Base-by-base conservation (phyloP, 2,888 invertebrate genomes). In the Cerceris ruficornis region DNA sequence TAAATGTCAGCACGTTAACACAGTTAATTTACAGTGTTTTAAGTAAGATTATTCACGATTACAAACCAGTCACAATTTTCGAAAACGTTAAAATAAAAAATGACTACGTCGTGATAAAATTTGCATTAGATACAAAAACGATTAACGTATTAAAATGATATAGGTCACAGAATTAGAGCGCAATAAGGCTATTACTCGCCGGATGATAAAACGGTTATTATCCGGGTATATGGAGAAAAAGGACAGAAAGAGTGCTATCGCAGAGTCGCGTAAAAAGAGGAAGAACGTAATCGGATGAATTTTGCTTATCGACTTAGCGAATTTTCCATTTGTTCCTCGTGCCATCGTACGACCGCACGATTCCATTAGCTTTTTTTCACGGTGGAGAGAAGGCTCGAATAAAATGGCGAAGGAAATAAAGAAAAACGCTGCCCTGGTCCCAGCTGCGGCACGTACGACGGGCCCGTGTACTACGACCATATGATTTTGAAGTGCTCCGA, bases 401-500 rank as follows among this genome's bases (percentile, higher is more conserved):
- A 50, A 52, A 62, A 52, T 13, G 57, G 54, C 66, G 59, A 59
- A 60, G 28, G 65, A 57, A 69, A 66, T 39, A 46, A 41, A 13
- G 14, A 67, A 71, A 78, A 77, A 78, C 58, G 46, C 49, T 8
- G 49, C 7, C 28, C 50, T 66, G 67, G 77, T 80, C 80, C 77
- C 79, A 76, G 66, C 80, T 82, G 80, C 73, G 73, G 72, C 83
- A 84, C 81, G 76, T 80, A 80, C 77, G 83, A 68, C 64, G 72
- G 52, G 69, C 75, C 71, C 28, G n/a, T 6, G 6, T n/a, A n/a
- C 1, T 13, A 50, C 50, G 50, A 28, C 28, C 28, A 28, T 28
- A 28, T 28, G 28, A 28, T 28, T 28, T 28, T 28, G 1, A 28
- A 28, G 28, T 28, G 28, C 28, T 28, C 2, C 28, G 4, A 28